A percentile compares a stretch with the other conserved stretches of the same genome.
Conservation (phyloP, 2,113 vertebrate genomes). For the Axis porcinus region DNA sequence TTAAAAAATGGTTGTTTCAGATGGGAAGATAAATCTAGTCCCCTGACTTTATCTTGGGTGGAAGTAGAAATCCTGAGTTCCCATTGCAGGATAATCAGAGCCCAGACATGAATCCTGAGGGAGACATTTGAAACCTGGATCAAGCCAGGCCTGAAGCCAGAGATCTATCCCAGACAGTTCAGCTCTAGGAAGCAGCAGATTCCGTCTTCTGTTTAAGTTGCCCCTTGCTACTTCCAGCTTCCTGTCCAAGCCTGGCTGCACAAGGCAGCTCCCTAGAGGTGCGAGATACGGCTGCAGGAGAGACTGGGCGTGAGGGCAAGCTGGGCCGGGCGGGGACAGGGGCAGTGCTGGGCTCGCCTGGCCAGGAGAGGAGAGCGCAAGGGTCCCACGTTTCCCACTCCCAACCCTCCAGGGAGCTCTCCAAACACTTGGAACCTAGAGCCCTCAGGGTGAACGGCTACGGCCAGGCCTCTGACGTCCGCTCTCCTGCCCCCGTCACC, state of each 20-base stretch:
- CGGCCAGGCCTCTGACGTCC: fast-evolving
- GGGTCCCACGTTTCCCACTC: fast-evolving
- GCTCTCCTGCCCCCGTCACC: not conserved
- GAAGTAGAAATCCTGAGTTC: not conserved
- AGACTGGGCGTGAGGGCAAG: fast-evolving
- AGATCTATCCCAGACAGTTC: not conserved
- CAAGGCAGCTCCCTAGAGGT: not conserved
- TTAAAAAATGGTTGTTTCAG: not conserved
- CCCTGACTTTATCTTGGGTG: not conserved
- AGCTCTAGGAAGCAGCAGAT: not conserved
- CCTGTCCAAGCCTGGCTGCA: not conserved
- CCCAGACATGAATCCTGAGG: not conserved
- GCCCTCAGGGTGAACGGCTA: not conserved
- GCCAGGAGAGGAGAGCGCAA: no score
- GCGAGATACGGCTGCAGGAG: not conserved
- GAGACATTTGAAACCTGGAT: not conserved
- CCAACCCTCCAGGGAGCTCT: not conserved
- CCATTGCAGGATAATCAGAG: not conserved
- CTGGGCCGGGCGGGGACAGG: not conserved
- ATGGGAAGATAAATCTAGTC: not conserved
- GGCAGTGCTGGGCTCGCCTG: no score
- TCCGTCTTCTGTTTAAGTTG: not conserved
- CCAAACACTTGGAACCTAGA: not conserved
- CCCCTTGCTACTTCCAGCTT: not conserved
- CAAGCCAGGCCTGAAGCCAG: not conserved